These are phyloP conservation scores for Protobothrops mucrosquamatus DNA, from an alignment of 2,113 vertebrate genomes.

Conservation along the genomic window DNA sequence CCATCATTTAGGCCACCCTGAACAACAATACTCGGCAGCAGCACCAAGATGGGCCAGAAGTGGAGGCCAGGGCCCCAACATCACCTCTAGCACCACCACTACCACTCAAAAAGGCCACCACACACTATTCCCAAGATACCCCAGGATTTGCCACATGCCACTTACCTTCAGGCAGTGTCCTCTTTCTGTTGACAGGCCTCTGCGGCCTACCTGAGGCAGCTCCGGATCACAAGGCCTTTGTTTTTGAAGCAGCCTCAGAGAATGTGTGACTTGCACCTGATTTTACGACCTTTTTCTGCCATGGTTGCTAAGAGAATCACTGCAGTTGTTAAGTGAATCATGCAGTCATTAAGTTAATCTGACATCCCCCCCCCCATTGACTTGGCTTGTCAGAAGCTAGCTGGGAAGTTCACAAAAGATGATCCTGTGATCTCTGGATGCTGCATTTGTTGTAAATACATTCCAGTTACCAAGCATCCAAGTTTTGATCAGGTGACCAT, in stretches of 20 bases:
- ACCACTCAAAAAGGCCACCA: too few relatives aligned
- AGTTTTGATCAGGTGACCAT: too few relatives aligned
- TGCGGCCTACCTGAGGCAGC: neutral
- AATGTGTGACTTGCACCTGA: too few relatives aligned
- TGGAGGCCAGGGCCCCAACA: neutral
- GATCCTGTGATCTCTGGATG: neutral
- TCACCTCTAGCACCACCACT: neutral
- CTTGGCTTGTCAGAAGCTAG: neutral
- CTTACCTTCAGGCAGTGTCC: neutral
- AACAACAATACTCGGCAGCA: neutral
- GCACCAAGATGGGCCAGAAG: neutral
- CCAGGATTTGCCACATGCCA: neutral
- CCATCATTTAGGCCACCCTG: neutral
- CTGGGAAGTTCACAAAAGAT: neutral
- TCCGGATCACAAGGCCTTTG: neutral
- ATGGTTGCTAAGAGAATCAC: too few relatives aligned
- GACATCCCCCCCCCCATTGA: neutral
- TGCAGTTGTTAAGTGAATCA: too few relatives aligned
- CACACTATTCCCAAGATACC: neutral
- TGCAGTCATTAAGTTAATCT: too few relatives aligned
- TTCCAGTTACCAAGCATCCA: neutral
- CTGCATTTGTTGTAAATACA: neutral
- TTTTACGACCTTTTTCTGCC: too few relatives aligned
- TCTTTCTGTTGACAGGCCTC: neutral
- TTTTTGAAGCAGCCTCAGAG: too few relatives aligned